Conservation (phyloP, 2,888 invertebrate genomes). For the Agrenia bidenticulata region DNA sequence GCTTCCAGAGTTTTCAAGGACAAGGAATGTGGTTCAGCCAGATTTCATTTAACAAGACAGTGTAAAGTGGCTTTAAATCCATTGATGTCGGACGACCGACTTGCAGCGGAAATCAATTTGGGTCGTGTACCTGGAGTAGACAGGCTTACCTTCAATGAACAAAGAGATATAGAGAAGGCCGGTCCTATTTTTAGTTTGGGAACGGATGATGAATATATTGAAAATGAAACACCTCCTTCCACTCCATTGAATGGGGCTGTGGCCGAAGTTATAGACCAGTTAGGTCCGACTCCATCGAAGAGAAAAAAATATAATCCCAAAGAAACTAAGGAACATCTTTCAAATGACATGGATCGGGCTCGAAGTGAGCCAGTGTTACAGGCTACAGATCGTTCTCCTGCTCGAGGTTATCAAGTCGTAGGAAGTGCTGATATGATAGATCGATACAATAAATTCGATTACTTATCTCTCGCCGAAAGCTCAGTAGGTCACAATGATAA, state of each 20-base stretch:
- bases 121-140: too few species aligned
- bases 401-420: background rate
- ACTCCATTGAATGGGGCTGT: background rate
- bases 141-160: background rate
- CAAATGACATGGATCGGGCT: background rate
- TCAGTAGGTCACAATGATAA: background rate
- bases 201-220: constrained; percentile 18
- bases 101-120: too few species aligned
- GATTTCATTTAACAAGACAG: background rate
- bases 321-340: background rate
- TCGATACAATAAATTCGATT: background rate
- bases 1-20: too few species aligned
- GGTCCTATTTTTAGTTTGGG: background rate
- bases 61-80: too few species aligned
- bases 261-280: background rate
- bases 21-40: too few species aligned
- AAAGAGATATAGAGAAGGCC: background rate
- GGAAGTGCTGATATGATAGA: background rate
- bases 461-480: background rate
- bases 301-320: background rate
- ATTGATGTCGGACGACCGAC: too few species aligned
- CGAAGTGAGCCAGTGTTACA: background rate
- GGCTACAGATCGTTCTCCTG: too few species aligned
- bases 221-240: constrained; percentile 26
- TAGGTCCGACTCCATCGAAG: background rate